Base-by-base conservation (phyloP, 2,797 vertebrate species). In the Gobionotothen gibberifrons region DNA sequence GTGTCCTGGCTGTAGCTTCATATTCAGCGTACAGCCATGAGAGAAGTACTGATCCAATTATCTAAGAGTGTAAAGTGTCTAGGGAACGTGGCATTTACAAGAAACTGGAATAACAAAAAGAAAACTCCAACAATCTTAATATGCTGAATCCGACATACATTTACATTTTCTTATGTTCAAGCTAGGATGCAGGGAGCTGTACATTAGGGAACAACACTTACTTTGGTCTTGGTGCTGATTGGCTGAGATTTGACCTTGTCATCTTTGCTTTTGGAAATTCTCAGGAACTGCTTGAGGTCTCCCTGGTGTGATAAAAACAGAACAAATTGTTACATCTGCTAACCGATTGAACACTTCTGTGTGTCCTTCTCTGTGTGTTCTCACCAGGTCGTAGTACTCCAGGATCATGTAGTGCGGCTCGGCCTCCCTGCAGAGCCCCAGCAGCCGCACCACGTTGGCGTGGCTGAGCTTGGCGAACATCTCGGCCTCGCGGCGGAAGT, bases 401-500 rank as follows among this genome's bases (percentile, higher is more conserved):
- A 99, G 94, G 84, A 99, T 95, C 93, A 95, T 97, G 92, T 98
- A 99, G 87, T 98, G 96, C 0, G 98, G 98, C 78, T 99, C 97
- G 0, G 92, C 87, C 84, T 99, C 98, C 0, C 95, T 93, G 79
- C 98, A 98, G 79, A 99, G 93, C 39, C 97, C 98, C 87, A 99
- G 72, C 59, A 99, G 94, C n/a, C 95, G 96, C 71, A 95, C 96
- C 2, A 99, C 92, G 0, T 97, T 97, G 87, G 93, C 44, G 19
- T 99, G 97, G 87, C 92, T 97, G 81, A 99, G 95, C 90, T 98
- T 99, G 83, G 95, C 93, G 11, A 99, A 99, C 98, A 99, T 99
- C 83, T 99, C 97, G 0, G 96, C 94, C 87, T 99, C 97, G 1
- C 97, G 93, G 8, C 96, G 94, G 91, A 99, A 99, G 82, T 98